Percentiles rank a stretch among this genome's conserved stretches.
These are phyloP conservation scores for Nemapogon koenigi DNA, from an alignment of 2,888 invertebrate species.

Conservation along the genomic window DNA sequence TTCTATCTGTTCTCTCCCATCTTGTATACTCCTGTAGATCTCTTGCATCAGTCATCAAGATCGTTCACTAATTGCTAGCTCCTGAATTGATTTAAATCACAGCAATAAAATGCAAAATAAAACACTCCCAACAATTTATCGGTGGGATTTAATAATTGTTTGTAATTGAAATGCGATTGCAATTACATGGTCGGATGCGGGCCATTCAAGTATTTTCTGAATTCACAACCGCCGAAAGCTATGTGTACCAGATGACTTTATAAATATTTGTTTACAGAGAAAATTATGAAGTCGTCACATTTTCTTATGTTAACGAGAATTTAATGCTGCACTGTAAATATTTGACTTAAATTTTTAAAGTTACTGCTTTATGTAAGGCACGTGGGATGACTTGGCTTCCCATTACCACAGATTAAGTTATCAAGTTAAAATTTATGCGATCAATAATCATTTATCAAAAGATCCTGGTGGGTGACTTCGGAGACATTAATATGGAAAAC, in stretches of 20 bases:
- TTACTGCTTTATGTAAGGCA: no score
- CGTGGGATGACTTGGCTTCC: conserved; percentile 17
- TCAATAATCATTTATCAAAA: conserved; percentile 34
- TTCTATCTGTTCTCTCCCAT: no score
- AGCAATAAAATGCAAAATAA: conserved; percentile 25
- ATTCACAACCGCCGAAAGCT: conserved; percentile 25
- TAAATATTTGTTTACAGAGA: conserved; percentile 10
- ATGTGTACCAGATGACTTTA: conserved; percentile 13
- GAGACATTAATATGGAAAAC: conserved; percentile 21
- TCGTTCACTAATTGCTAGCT: conserved; percentile 26
- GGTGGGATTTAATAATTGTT: conserved; percentile 34
- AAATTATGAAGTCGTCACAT: conserved; percentile 20
- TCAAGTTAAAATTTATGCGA: conserved; percentile 35
- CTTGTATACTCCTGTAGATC: no score
- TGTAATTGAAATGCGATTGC: conserved; percentile 35
- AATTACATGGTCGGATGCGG: conserved; percentile 17
- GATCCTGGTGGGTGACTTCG: conserved; percentile 13
- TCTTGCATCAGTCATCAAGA: conserved; percentile 13
- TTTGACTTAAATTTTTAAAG: conserved; percentile 7
- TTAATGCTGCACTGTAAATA: conserved; percentile 16
- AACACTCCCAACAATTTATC: conserved; percentile 29
- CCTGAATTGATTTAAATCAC: conserved; percentile 30
- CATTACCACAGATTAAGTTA: conserved; percentile 38
- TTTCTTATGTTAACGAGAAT: conserved; percentile 20
- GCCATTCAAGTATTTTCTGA: conserved; percentile 2